phyloP scores from a whole-genome alignment of 1,140 invertebrate species.

The Drosophila virilis region DNA sequence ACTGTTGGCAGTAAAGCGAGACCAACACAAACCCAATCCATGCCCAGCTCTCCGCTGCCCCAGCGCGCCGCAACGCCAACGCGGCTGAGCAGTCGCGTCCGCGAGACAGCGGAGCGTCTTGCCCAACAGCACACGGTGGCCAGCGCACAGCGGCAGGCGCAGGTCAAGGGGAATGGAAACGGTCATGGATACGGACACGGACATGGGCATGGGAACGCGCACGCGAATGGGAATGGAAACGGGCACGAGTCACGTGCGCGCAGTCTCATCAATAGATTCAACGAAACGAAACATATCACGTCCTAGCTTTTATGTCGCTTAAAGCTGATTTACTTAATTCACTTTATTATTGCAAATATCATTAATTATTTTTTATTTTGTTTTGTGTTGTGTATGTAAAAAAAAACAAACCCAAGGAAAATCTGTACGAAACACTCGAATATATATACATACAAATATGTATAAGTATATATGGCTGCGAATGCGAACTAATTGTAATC shows the following conservation, averaged over 20 bases:
- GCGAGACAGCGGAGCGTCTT: conserved; percentile 77
- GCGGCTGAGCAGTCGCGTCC: conserved; percentile 81
- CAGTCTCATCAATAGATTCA: conserved; percentile 72
- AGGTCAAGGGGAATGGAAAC: conserved; percentile 20
- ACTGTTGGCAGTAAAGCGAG: conserved; percentile 43
- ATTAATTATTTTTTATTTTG: conserved; percentile 20
- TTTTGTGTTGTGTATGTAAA: conserved; percentile 27
- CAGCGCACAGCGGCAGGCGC: conserved; percentile 56
- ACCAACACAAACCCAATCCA: conserved; percentile 63
- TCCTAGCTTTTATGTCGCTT: conserved; percentile 63
- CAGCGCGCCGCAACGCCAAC: conserved; percentile 64
- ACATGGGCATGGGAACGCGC: conserved; percentile 36
- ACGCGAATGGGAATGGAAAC: conserved; percentile 21
- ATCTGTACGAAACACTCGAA: conserved; percentile 71
- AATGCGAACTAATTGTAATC: conserved; percentile 48
- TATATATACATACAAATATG: conserved; percentile 36
- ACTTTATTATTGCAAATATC: conserved; percentile 64
- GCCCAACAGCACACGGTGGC: conserved; percentile 77
- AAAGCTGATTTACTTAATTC: conserved; percentile 32
- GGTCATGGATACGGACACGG: not conserved
- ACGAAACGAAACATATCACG: conserved; percentile 78
- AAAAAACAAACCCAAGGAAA: conserved; percentile 43
- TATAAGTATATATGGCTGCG: conserved; percentile 23
- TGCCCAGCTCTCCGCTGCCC: conserved; percentile 77
- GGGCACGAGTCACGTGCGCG: conserved; percentile 70